Base-by-base conservation (phyloP, 30 jellyfish, hydroid and myxozoan genomes). In the Phacellophora camtschatica region DNA sequence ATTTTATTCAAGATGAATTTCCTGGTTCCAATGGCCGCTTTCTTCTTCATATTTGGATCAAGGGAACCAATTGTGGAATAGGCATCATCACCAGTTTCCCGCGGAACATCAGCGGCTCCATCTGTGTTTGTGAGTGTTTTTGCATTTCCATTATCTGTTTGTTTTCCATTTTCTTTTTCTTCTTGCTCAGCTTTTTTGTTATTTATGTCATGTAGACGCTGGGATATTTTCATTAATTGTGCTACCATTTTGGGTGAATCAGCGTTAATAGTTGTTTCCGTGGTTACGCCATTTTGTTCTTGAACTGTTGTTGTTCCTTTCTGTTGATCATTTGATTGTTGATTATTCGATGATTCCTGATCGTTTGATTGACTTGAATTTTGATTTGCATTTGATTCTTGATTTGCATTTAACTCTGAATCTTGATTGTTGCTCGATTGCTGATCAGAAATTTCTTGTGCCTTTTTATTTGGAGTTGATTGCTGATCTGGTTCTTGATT, bases 41-140 rank as follows among this genome's bases (percentile, higher is more conserved):
- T 87, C 84, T 87, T 87, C 74, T 85, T 88, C 50, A 87, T 92
- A 72, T 87, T 87, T 1, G 96, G 96, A 33, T 87, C 96, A 30
- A 87, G 68, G 5, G 96, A 87, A 25, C 96, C 96, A 54, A 87
- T 87, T 49, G 87, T 56, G 23, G 96, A 85, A 25, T 87, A 87
- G 1, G 87, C 87, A 63, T 87, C 96, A 1, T 87, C 96, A n/a
- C 39, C 70, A 12, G 74, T 15, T 13, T 50, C 53, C 74, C 32
- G 74, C 22, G 74, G 68, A 24, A 46, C 23, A 4, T 25, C 88
- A 28, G 78, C 69, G 57, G 12, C 7, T 4, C 20, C 62, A 33
- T 8, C 10, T n/a, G 23, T 58, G 27, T 55, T 77, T 16, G 56
- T 18, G 16, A 67, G 59, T 29, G 76, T 57, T 33, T 51, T 31